phyloP scores from a whole-genome alignment of 2,113 vertebrate genomes.

The Atrichornis clamosus region DNA sequence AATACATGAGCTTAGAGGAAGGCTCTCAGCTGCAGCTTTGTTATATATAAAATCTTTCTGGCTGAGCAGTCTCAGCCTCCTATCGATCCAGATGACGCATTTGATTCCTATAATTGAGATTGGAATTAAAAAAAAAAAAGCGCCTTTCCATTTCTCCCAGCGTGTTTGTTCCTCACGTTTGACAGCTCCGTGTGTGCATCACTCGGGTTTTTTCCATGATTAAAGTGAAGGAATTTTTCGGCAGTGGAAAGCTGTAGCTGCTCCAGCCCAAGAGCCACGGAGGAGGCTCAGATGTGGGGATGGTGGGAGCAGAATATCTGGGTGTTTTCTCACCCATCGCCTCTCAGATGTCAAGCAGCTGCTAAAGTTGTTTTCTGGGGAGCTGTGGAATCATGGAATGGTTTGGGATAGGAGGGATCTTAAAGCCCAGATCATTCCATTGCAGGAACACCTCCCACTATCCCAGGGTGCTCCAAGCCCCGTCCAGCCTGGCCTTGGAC shows the following conservation, averaged over 20 bases:
- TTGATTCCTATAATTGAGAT: neutral
- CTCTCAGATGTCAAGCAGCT: neutral
- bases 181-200: neutral
- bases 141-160: neutral
- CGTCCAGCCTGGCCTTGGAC: neutral
- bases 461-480: neutral
- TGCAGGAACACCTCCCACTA: neutral
- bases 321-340: rapidly evolving
- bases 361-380: neutral
- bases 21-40: neutral
- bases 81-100: neutral
- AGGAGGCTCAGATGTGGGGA: neutral
- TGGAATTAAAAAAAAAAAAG: neutral
- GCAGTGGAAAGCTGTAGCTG: neutral
- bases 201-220: rapidly evolving
- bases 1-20: neutral
- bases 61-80: neutral
- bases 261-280: neutral
- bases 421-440: too few species aligned
- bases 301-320: neutral
- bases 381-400: neutral
- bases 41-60: neutral
- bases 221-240: neutral
- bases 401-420: neutral
- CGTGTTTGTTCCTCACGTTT: neutral